These are phyloP conservation scores for Danio rerio DNA, from an alignment of 2,113 vertebrate genomes.

Conservation along the genomic window GRCz12tu NC_133178.1:34352001-34352500, in stretches of 20 bases:
- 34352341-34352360: too few relatives aligned
- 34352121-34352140: constrained; percentile 43
- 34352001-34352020: constrained; percentile 57
- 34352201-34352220: not conserved
- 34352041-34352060: constrained; percentile 46
- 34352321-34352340: too few relatives aligned
- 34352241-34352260: not conserved
- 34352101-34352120: constrained; percentile 41
- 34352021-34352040: constrained; percentile 25
- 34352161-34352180: constrained; percentile 36
- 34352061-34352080: constrained; percentile 58
- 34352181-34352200: not conserved
- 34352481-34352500: too few relatives aligned
- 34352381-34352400: too few relatives aligned
- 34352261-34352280: not conserved
- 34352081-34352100: constrained; percentile 50
- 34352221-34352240: not conserved
- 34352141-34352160: constrained; percentile 52
- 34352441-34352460: too few relatives aligned
- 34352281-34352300: too few relatives aligned
- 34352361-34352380: too few relatives aligned
- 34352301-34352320: too few relatives aligned
- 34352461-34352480: too few relatives aligned
- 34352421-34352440: too few relatives aligned
- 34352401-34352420: too few relatives aligned